phyloP scores from a whole-genome alignment of 2,113 vertebrate species.

The Camelus dromedarius region DNA sequence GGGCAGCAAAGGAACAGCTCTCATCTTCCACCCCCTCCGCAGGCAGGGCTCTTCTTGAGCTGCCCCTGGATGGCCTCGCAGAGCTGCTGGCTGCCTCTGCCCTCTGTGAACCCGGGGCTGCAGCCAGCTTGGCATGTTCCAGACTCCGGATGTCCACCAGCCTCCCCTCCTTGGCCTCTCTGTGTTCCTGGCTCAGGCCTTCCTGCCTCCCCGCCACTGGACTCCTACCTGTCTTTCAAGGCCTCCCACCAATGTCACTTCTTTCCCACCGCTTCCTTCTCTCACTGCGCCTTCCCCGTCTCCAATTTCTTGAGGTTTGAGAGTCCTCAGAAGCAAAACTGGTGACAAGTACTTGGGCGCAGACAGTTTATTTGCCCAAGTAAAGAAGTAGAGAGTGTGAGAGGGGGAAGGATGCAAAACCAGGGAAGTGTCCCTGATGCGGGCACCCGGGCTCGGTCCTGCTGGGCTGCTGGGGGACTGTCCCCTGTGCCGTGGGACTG shows the following conservation, averaged over 20 bases:
- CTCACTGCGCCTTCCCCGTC: neutral
- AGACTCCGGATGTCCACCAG: neutral
- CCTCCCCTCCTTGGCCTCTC: neutral
- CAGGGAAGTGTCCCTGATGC: neutral
- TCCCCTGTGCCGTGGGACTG: neutral
- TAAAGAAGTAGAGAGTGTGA: neutral
- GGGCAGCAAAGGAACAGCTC: neutral
- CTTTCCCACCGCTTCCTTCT: neutral
- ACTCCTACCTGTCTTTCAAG: neutral
- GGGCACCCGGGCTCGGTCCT: neutral
- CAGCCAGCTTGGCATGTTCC: neutral
- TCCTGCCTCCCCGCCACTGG: neutral
- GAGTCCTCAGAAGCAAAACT: neutral
- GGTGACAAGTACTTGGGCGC: neutral
- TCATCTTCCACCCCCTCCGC: neutral
- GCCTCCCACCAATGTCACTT: neutral
- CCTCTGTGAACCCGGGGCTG: fast-evolving
- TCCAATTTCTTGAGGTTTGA: neutral
- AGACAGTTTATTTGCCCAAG: neutral
- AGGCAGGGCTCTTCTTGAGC: neutral
- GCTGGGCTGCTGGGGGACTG: neutral
- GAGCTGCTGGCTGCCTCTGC: neutral
- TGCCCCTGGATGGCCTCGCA: neutral
- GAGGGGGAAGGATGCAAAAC: neutral
- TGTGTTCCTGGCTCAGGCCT: neutral